These are phyloP conservation scores for Semicossyphus pulcher DNA, from an alignment of 2,113 vertebrate species.

Conservation along the genomic window DNA sequence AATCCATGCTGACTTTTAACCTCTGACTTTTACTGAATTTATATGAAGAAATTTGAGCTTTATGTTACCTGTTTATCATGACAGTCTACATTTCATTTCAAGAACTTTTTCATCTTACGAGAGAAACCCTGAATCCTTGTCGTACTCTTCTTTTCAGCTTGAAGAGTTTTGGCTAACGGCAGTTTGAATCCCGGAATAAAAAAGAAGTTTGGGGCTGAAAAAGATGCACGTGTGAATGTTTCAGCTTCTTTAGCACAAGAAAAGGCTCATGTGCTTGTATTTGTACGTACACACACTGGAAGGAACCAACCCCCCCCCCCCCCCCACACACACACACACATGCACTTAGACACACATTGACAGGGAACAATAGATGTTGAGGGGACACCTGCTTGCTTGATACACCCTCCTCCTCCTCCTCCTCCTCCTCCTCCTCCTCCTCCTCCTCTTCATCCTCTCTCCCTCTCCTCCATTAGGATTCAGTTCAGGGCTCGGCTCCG, in stretches of 20 bases:
- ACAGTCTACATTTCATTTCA: too few species aligned
- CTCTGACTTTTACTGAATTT: too few species aligned
- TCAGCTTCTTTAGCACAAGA: slow-evolving; percentile 9
- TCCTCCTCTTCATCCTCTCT: slow-evolving; percentile 15
- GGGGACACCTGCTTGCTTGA: slow-evolving; percentile 80
- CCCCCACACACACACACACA: slow-evolving; percentile 6
- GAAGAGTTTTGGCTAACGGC: background rate
- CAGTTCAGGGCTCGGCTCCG: slow-evolving; percentile 75
- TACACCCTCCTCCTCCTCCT: slow-evolving; percentile 33
- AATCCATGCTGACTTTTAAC: too few species aligned
- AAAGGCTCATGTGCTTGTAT: background rate
- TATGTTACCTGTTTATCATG: too few species aligned
- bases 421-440: slow-evolving; percentile 18
- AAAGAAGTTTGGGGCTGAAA: background rate
- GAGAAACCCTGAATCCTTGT: slow-evolving; percentile 11
- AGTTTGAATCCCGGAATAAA: slow-evolving; percentile 21
- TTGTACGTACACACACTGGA: background rate
- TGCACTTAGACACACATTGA: slow-evolving; percentile 18
- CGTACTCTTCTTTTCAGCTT: background rate
- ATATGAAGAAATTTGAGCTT: too few species aligned
- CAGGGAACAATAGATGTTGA: slow-evolving; percentile 61
- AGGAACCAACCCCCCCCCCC: too few species aligned
- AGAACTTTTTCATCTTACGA: too few species aligned
- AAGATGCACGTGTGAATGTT: background rate
- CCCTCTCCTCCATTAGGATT: slow-evolving; percentile 76